Evolutionary conservation across 2,113 vertebrate species (phyloP), one percentile per base, ranked within the genome.

Genomic region (Rhea pennata): DNA sequence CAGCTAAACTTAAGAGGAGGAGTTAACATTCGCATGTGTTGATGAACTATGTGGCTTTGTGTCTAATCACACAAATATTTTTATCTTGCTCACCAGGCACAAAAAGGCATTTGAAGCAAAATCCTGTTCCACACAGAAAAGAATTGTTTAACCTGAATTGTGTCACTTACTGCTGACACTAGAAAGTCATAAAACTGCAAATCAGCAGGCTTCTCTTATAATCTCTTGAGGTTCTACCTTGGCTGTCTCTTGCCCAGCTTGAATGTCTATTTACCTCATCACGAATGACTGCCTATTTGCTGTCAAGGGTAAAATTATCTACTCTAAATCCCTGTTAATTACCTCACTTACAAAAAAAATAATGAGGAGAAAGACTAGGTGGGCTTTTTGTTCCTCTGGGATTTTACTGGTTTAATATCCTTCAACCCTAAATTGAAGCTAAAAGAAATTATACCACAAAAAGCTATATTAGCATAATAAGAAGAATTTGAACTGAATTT

Each of bases 121-220:
- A 73, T 40, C 87, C 64, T 91, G 40, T 87, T 95, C 92, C 44
- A 61, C 76, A 79, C 42, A 95, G 88, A 93, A 92, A 85, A 80
- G 76, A 84, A 92, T 93, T 95, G 62, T 97, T 97, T 96, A 95
- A 97, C 88, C 79, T 95, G 92, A 96, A 97, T 92, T 86, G 75
- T 67, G 72, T 92, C 7, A 0, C 83, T 98, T 96, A 95, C 44
- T 97, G 97, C 97, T 98, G 97, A 97, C 87, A 91, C 58, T 5
- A 36, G 90, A 81, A 98, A 97, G 90, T 93, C 93, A 95, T 87
- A 98, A 97, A 88, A 85, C 89, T 86, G 90, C 64, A 92, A 58
- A 96, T 97, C 96, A 98, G 98, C 97, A 98, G 88, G 83, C 91
- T 96, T 96, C 81, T 97, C 97, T 96, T 80, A 61, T 92, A 97